Base-by-base conservation (phyloP, 2,113 vertebrate species). In the Corythornis madagascariensis region DNA sequence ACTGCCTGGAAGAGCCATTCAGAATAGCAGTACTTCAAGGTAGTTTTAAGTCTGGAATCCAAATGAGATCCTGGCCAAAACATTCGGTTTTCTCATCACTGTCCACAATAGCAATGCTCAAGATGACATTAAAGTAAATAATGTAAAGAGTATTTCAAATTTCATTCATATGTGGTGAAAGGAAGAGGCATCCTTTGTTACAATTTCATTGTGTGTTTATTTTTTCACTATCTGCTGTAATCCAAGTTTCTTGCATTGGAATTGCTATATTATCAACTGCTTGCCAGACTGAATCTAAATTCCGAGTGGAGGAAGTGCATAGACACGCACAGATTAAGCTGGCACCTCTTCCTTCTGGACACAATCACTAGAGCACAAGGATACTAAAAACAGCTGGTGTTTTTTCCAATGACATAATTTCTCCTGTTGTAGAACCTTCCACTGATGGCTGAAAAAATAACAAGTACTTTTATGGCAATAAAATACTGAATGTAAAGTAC, bases 51-150 rank as follows among this genome's bases (percentile, higher is more conserved):
- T 57, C 10, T 59, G 28, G 35, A 66, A 5, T 21, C 31, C 6
- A 7, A 69, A 77, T 14, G 2, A 2, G 0, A 28, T 8, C 8
- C 33, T 71, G 60, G 19, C 16, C 16, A 31, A 47, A 28, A 42
- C 66, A 1, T 13, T 20, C 6, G 1, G 0, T 11, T 29, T 40
- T 77, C 35, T 35, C 31, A 25, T 24, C 6, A 11, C 20, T 91
- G 17, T 28, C 26, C 5, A 3, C 55, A 33, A 45, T 4, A 11
- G 4, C 4, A 2, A 40, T 78, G 71, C 25, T 82, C 26, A 38
- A 45, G 29, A 45, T 67, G 19, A 21, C 16, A 9, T 45, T 4
- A 65, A 75, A 66, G 59, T 29, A 35, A 45, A 84, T 48, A 0
- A n/a, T 73, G 70, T 53, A 4, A 33, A 70, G 80, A 28, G 2